Evolutionary conservation across 2,888 invertebrate genomes (phyloP).

Genomic region (Drosophila algonquin): DNA sequence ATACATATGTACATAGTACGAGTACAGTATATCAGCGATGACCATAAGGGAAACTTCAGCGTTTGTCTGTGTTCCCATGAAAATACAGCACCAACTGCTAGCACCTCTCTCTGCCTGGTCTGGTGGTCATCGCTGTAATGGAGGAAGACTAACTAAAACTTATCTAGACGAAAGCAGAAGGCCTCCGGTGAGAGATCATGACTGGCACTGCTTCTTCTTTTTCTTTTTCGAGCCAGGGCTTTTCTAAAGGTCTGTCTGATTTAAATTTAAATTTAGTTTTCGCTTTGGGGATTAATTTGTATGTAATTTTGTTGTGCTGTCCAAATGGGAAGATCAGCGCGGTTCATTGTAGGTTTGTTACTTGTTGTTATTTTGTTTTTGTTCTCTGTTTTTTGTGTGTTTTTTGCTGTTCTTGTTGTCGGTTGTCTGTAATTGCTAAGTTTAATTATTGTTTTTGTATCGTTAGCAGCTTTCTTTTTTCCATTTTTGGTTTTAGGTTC

Average conservation of each 20-base stretch:
- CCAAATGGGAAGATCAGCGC: constrained; percentile 53
- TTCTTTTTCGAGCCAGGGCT: constrained; percentile 17
- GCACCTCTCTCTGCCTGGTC: background rate
- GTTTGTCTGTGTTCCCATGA: too few relatives aligned
- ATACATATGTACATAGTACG: background rate
- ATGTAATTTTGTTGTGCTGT: constrained; percentile 14
- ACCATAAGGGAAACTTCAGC: background rate
- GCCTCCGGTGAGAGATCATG: constrained; percentile 40
- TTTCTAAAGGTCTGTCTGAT: constrained; percentile 31
- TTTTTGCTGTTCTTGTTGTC: constrained; percentile 25
- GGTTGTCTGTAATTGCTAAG: constrained; percentile 63
- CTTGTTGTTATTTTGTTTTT: constrained; percentile 8
- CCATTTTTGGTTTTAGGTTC: constrained; percentile 46
- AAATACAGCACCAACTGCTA: background rate
- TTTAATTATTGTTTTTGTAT: constrained; percentile 79
- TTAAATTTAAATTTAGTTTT: constrained; percentile 15
- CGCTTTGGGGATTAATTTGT: background rate
- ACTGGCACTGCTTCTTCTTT: constrained; percentile 12
- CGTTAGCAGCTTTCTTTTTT: constrained; percentile 72
- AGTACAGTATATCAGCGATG: background rate
- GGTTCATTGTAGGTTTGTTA: constrained; percentile 7
- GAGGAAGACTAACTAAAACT: constrained; percentile 32
- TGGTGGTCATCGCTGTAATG: constrained; percentile 3
- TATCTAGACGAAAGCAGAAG: constrained; percentile 28
- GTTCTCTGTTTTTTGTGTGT: constrained; percentile 25